phyloP scores from a whole-genome alignment of 2,888 invertebrate genomes.

The Nomada lathburiana region DNA sequence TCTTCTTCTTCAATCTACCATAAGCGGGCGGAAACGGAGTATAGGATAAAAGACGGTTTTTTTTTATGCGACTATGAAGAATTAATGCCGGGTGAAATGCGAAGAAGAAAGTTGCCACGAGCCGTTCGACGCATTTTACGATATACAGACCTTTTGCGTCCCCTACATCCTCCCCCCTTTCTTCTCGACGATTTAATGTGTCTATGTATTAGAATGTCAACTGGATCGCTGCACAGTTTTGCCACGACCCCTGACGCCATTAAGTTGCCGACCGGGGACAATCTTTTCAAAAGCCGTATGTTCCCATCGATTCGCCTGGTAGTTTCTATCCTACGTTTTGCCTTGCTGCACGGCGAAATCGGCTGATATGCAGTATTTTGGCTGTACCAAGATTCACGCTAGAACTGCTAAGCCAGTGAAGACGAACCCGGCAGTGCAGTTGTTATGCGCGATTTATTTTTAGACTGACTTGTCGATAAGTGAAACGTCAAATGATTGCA shows the following conservation, averaged over 20 bases:
- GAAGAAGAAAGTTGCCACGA: slow-evolving; percentile 48
- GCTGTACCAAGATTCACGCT: no score
- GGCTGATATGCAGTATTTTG: not conserved
- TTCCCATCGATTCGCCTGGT: not conserved
- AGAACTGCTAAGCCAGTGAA: no score
- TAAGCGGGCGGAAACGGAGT: not conserved
- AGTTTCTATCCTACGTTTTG: no score
- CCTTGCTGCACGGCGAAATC: no score
- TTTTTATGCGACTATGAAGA: slow-evolving; percentile 52
- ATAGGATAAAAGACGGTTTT: slow-evolving; percentile 12
- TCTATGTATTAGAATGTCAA: slow-evolving; percentile 34
- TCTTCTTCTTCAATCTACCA: not conserved
- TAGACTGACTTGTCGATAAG: no score
- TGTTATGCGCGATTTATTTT: no score
- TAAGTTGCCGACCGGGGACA: slow-evolving; percentile 4
- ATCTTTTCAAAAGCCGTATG: slow-evolving; percentile 10
- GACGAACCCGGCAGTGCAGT: no score
- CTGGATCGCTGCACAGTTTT: slow-evolving; percentile 20
- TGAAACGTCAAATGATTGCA: no score
- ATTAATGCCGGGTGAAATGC: slow-evolving; percentile 58
- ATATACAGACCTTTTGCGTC: slow-evolving; percentile 38
- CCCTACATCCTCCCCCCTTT: not conserved
- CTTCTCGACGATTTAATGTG: slow-evolving; percentile 14
- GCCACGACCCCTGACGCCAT: slow-evolving; percentile 15
- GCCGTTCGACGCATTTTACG: slow-evolving; percentile 39